These are phyloP conservation scores for Heliconius erato DNA, from an alignment of 2,888 invertebrate genomes.

Conservation along the genomic window DNA sequence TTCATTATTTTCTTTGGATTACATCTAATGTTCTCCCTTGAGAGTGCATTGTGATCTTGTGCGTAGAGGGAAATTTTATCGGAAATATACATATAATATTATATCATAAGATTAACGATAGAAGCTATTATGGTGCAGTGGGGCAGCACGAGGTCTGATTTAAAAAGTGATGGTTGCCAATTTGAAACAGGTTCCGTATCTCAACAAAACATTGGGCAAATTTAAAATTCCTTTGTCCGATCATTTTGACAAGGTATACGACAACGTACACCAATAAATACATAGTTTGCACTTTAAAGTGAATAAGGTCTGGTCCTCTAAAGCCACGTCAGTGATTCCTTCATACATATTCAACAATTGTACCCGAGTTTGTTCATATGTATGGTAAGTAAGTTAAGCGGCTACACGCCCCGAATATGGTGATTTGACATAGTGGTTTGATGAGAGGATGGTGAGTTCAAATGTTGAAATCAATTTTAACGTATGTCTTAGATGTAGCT, in stretches of 20 bases:
- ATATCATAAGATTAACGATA: no score
- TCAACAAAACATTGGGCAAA: no score
- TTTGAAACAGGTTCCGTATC: no score
- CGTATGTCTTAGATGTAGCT: no score
- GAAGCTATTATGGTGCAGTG: no score
- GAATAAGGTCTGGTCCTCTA: constrained; percentile 4
- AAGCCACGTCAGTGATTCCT: constrained; percentile 16
- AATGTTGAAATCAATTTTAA: no score
- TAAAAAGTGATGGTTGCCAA: no score
- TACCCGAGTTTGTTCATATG: constrained; percentile 23
- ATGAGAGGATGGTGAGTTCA: neutral
- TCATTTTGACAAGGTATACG: neutral
- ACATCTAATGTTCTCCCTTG: constrained; percentile 16
- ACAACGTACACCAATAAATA: neutral
- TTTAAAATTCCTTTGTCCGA: neutral
- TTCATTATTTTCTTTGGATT: no score
- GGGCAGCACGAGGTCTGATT: no score
- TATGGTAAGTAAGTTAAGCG: constrained; percentile 29
- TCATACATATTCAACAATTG: constrained; percentile 26
- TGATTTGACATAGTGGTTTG: neutral
- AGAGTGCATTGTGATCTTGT: neutral
- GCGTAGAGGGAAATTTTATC: no score
- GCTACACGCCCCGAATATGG: neutral
- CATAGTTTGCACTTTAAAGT: neutral
- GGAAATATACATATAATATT: no score